phyloP scores from a whole-genome alignment of 2,888 invertebrate species.

The Oligia strigilis region DNA sequence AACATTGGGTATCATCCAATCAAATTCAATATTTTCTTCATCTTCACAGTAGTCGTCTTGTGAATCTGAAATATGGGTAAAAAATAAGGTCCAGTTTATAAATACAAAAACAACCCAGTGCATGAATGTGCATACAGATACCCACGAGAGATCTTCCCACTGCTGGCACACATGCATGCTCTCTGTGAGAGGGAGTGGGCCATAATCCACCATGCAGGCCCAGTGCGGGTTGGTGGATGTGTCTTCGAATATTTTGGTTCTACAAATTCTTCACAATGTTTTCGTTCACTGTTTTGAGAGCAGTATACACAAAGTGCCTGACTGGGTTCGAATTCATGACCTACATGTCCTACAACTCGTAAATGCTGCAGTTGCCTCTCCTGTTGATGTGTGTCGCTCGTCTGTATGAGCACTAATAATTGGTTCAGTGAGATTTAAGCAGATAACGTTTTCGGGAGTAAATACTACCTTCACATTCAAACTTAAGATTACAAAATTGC shows the following conservation, averaged over 20 bases:
- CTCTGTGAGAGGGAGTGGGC: background rate
- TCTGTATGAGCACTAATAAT: background rate
- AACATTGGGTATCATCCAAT: constrained; percentile 78
- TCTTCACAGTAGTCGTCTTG: constrained; percentile 82
- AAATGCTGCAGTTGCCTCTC: background rate
- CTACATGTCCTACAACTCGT: too few relatives aligned
- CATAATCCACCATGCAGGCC: background rate
- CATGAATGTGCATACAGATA: background rate
- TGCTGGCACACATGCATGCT: background rate
- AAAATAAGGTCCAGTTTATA: background rate
- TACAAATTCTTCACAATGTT: too few relatives aligned
- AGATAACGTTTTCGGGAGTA: background rate
- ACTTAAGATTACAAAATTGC: constrained; percentile 71
- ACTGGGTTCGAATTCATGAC: too few relatives aligned
- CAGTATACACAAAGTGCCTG: background rate
- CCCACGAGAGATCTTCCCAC: background rate
- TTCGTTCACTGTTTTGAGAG: background rate
- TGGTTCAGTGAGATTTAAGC: background rate
- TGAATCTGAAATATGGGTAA: constrained; percentile 72
- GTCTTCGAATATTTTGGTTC: background rate
- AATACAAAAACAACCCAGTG: background rate
- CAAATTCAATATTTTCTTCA: constrained; percentile 82
- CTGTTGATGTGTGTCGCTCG: background rate
- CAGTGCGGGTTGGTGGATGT: background rate
- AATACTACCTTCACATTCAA: constrained; percentile 75